A percentile compares a stretch with the other conserved stretches of the same genome.
Evolutionary conservation across 2,888 invertebrate genomes (phyloP).

Genomic region (Gonocerus acuteangulatus): DNA sequence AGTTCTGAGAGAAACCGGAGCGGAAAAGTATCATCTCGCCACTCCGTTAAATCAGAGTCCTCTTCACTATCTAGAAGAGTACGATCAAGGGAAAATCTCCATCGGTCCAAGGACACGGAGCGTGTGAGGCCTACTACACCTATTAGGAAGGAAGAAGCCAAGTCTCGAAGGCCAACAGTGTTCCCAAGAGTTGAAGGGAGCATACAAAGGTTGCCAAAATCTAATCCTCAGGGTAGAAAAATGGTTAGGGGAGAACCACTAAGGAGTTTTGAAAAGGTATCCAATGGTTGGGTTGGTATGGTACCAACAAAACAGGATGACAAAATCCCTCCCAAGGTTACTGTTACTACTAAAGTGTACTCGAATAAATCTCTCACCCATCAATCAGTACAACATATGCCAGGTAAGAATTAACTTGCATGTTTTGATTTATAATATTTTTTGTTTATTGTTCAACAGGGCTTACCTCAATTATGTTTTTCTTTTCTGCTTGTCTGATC

Average conservation of each 20-base stretch:
- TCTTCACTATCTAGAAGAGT: background rate
- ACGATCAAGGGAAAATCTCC: conserved; percentile 5
- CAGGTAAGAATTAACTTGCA: conserved; percentile 11
- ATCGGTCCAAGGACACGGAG: background rate
- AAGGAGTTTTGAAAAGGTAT: conserved; percentile 33
- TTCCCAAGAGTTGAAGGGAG: background rate
- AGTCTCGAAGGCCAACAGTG: background rate
- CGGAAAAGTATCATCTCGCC: background rate
- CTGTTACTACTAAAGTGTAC: conserved; percentile 17
- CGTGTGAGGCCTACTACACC: background rate
- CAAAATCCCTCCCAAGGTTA: background rate
- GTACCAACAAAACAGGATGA: conserved; percentile 25
- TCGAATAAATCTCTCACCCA: background rate
- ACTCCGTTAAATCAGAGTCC: background rate
- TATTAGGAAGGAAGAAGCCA: conserved; percentile 7
- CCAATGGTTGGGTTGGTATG: conserved; percentile 34
- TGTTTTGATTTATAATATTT: too few species aligned
- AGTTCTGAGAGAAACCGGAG: background rate
- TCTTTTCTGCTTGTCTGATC: too few species aligned
- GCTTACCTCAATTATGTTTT: too few species aligned
- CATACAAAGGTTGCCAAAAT: background rate
- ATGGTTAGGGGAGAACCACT: conserved; percentile 26
- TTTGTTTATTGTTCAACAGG: too few species aligned
- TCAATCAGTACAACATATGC: background rate
- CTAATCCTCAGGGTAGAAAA: background rate